Evolutionary conservation across 2,888 invertebrate genomes (phyloP).

Genomic region (Pantelozetes paolii): DNA sequence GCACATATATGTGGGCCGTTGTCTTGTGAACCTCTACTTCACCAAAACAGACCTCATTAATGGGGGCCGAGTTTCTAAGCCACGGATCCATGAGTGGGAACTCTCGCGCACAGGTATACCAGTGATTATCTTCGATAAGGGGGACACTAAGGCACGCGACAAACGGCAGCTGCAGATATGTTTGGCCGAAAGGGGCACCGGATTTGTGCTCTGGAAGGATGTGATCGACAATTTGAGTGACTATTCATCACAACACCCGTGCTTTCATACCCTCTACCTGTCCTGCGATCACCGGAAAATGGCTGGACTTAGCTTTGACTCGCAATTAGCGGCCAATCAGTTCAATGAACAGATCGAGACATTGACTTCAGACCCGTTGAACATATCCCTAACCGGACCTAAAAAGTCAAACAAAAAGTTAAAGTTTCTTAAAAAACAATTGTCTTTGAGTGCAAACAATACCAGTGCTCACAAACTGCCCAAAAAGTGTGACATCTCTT

Average conservation of each 20-base stretch:
- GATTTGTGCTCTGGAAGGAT: conserved; percentile 75
- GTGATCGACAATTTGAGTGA: conserved; percentile 71
- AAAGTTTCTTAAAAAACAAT: conserved; percentile 28
- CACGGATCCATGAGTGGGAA: conserved; percentile 59
- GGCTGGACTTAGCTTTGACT: conserved; percentile 75
- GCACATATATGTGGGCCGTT: conserved; percentile 69
- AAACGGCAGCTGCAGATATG: conserved; percentile 66
- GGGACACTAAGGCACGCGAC: conserved; percentile 66
- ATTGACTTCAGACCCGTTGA: conserved; percentile 70
- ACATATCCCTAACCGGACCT: conserved; percentile 68
- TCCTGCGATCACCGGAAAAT: conserved; percentile 70
- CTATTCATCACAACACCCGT: conserved; percentile 63
- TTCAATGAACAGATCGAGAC: conserved; percentile 66
- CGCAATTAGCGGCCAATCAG: conserved; percentile 65
- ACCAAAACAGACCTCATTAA: conserved; percentile 49
- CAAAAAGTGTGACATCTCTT: conserved; percentile 73
- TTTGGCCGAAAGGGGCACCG: conserved; percentile 71
- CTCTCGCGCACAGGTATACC: conserved; percentile 73
- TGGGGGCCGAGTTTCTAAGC: conserved; percentile 42
- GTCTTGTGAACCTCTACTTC: conserved; percentile 60
- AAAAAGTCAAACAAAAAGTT: conserved; percentile 53
- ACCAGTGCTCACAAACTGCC: conserved; percentile 58
- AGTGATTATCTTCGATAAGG: conserved; percentile 69
- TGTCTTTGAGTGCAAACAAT: neutral
- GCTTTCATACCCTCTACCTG: conserved; percentile 74